Conservation (phyloP, 2,888 invertebrate species). For the Xestia ashworthii region DNA sequence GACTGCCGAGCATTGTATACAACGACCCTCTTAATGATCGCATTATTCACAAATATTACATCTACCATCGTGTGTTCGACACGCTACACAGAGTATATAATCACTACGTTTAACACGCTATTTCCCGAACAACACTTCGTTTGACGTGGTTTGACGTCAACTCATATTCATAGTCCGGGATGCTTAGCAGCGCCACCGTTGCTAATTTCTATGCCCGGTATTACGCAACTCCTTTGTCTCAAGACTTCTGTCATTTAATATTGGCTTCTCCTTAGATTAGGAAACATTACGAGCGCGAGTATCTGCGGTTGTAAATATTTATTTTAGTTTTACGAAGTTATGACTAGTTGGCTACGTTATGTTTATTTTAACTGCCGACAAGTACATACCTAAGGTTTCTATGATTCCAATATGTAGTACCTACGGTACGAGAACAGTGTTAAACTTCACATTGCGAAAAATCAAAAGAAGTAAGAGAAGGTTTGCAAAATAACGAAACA, state of each 20-base stretch:
- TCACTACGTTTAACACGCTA: no score
- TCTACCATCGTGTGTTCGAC: conserved; percentile 11
- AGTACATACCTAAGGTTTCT: not conserved
- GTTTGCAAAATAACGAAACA: conserved; percentile 24
- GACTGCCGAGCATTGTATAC: conserved; percentile 63
- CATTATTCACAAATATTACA: conserved; percentile 51
- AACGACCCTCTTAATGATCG: conserved; percentile 57
- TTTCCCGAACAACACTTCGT: conserved; percentile 19
- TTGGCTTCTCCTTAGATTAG: conserved; percentile 34
- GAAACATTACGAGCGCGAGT: conserved; percentile 32
- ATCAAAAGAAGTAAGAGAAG: not conserved
- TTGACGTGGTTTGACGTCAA: conserved; percentile 47
- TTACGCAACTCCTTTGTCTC: conserved; percentile 52
- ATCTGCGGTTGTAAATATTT: conserved; percentile 23
- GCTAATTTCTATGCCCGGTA: conserved; percentile 32
- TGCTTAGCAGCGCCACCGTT: not conserved
- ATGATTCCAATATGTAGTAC: not conserved
- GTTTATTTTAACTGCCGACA: conserved; percentile 19
- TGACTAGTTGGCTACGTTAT: conserved; percentile 24
- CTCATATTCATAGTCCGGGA: conserved; percentile 37
- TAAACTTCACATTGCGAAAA: not conserved
- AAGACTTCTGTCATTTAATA: conserved; percentile 27
- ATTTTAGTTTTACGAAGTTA: conserved; percentile 26
- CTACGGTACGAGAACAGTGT: not conserved
- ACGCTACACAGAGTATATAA: no score